Conservation (phyloP, 2,888 invertebrate species). For the Agapetus fuscipes region DNA sequence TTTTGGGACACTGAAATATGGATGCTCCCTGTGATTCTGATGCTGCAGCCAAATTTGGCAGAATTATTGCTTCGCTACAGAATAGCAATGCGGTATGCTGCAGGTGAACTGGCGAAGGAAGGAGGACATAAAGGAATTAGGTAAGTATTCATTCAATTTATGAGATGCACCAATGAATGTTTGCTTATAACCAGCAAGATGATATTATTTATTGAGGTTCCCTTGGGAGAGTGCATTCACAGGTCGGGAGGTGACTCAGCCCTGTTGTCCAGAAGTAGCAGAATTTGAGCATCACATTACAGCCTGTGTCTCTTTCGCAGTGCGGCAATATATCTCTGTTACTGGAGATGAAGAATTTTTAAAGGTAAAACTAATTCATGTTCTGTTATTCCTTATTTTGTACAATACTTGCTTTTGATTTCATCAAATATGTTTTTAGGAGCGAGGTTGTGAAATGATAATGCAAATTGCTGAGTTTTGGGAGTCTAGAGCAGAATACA, state of each 20-base stretch:
- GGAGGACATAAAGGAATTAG: slow-evolving; percentile 47
- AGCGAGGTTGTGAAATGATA: slow-evolving; percentile 46
- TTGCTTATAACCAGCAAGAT: not conserved
- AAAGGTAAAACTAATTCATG: slow-evolving; percentile 29
- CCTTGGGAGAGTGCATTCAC: slow-evolving; percentile 57
- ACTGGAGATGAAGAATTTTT: slow-evolving; percentile 41
- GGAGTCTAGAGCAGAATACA: slow-evolving; percentile 44
- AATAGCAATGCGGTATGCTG: slow-evolving; percentile 38
- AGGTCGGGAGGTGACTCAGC: slow-evolving; percentile 49
- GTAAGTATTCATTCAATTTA: no score
- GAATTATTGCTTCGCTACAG: slow-evolving; percentile 44
- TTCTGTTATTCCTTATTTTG: not conserved
- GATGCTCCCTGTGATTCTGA: slow-evolving; percentile 48
- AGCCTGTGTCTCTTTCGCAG: slow-evolving; percentile 47
- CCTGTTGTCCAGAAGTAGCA: slow-evolving; percentile 48
- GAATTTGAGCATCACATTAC: slow-evolving; percentile 49
- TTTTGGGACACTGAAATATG: slow-evolving; percentile 58
- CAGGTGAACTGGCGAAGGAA: slow-evolving; percentile 38
- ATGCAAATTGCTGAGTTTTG: slow-evolving; percentile 50
- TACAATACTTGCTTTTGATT: not conserved
- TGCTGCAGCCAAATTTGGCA: slow-evolving; percentile 42
- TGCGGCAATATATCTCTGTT: slow-evolving; percentile 36
- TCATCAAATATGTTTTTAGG: no score
- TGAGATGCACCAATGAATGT: not conserved
- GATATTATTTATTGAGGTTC: slow-evolving; percentile 30